Base-by-base conservation (phyloP, 2,888 invertebrate genomes). In the Mythimna impura region DNA sequence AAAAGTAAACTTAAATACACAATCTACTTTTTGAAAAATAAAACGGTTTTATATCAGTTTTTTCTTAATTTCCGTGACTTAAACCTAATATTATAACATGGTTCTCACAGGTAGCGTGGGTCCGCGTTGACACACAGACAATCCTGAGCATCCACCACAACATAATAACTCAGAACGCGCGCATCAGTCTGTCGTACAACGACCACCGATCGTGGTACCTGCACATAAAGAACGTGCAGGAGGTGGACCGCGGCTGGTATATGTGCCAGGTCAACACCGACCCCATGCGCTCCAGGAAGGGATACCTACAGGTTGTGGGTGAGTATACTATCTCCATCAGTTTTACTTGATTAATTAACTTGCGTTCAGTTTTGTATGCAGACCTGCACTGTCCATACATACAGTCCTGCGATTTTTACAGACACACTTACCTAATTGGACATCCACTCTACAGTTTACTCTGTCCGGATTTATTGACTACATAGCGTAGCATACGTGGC, bases 211-310 rank as follows among this genome's bases (percentile, higher is more conserved):
- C 98, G 67, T 99, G 99, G 98, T 99, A 98, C 94, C 97, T 99
- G 80, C 99, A 98, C 92, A 98, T 99, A 93, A 98, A 98, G 93
- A 97, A 98, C 90, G 98, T 98, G 47, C 98, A 98, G 91, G 98
- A 99, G 92, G 97, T 97, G 61, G 99, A 99, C 94, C 97, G 98
- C 3, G 99, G 99, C 76, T 99, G 98, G 98, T 99, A 97, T 90
- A 98, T 98, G 98, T 98, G 98, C 91, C 98, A 99, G 94, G 98
- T 99, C 85, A 99, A 99, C 94, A 99, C 99, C 1, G 98, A 99
- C 94, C 99, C 99, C n/a, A 99, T 99, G 99, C 97, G 98, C 83
- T 98, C 98, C 77, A 97, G 98, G 72, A 98, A 98, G 91, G 99
- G 99, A 71, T 99, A 98, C 92, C 96, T 99, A 50, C 98, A 99